phyloP scores from a whole-genome alignment of 1,140 invertebrate genomes.

The Listronotus bonariensis region DNA sequence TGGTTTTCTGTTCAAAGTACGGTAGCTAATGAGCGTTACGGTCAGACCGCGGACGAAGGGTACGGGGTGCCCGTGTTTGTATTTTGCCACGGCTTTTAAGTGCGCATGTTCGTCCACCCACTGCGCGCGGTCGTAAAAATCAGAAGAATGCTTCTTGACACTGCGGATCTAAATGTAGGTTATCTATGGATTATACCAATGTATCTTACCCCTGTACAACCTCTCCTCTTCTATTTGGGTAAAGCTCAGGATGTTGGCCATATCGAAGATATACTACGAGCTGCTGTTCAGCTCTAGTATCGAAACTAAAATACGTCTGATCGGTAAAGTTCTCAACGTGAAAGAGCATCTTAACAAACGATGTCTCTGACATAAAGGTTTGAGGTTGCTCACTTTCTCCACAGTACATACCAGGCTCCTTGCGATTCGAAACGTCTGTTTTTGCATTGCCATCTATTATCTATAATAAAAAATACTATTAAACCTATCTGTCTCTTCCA shows the following conservation, averaged over 20 bases:
- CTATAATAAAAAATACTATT: conserved; percentile 61
- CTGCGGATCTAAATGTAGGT: no score
- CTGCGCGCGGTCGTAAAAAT: no score
- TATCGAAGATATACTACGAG: conserved; percentile 86
- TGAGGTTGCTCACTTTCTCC: conserved; percentile 91
- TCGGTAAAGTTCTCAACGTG: conserved; percentile 91
- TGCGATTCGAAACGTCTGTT: conserved; percentile 81
- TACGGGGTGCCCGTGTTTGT: no score
- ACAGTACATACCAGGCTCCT: conserved; percentile 87
- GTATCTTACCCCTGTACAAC: conserved; percentile 70
- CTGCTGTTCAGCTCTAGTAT: conserved; percentile 83
- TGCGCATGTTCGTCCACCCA: no score
- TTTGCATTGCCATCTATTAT: conserved; percentile 84
- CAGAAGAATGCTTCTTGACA: no score
- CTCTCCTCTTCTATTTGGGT: conserved; percentile 85
- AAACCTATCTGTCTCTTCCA: no score
- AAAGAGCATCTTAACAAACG: conserved; percentile 87
- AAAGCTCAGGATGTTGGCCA: conserved; percentile 89
- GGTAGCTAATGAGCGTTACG: no score
- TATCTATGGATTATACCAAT: no score
- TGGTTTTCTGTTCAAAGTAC: no score
- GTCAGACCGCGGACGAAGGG: no score
- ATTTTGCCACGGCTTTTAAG: no score
- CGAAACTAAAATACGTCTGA: conserved; percentile 81
- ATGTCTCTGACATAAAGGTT: conserved; percentile 92